phyloP scores from a whole-genome alignment of 2,797 vertebrate genomes.

The Argya squamiceps region DNA sequence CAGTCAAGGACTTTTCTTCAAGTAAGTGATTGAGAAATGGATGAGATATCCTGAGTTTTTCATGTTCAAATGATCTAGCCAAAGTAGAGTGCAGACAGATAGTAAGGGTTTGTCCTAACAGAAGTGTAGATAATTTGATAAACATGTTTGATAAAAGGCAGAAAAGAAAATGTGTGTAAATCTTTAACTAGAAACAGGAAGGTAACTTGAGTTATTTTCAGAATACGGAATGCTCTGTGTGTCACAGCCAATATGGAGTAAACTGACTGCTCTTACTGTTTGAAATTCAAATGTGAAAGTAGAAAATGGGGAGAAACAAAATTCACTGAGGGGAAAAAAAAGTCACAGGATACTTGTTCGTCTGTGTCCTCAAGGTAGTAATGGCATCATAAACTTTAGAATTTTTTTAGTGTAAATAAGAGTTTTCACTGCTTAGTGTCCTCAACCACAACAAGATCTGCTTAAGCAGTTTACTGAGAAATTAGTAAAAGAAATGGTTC shows the following conservation, averaged over 20 bases:
- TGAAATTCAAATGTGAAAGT: not conserved
- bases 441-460: not conserved
- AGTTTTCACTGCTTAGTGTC: not conserved
- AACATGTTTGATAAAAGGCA: not conserved
- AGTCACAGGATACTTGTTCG: not conserved
- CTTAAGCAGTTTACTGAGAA: not conserved
- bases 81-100: not conserved
- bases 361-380: not conserved
- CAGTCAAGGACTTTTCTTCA: not conserved
- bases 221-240: not conserved
- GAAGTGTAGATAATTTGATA: not conserved
- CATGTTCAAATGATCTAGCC: not conserved
- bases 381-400: not conserved
- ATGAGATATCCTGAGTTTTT: not conserved
- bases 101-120: not conserved
- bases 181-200: not conserved
- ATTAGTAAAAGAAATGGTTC: not conserved
- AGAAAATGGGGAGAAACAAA: not conserved
- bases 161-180: not conserved
- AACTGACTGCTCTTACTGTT: not conserved
- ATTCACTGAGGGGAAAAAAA: accelerated
- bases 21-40: not conserved
- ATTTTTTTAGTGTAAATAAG: not conserved
- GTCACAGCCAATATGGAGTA: accelerated
- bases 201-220: not conserved